Evolutionary conservation across 2,797 vertebrate species (phyloP).

Genomic region (Halcyon chelicuti): DNA sequence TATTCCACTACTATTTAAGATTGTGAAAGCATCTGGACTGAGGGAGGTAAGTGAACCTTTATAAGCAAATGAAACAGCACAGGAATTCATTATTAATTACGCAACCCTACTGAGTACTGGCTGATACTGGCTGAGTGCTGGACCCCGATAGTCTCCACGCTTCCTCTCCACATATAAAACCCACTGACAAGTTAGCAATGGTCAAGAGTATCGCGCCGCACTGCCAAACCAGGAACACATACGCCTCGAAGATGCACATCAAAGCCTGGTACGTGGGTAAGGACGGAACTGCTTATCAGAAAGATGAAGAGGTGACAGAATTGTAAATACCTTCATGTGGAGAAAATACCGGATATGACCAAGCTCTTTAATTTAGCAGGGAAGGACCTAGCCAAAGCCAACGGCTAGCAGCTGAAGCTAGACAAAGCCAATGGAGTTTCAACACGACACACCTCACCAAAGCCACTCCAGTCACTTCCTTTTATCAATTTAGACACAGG

Average conservation of each 20-base stretch:
- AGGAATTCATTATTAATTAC: background rate
- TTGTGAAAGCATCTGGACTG: background rate
- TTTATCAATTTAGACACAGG: background rate
- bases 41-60: background rate
- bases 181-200: background rate
- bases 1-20: background rate
- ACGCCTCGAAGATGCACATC: background rate
- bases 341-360: background rate
- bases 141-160: fast-evolving
- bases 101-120: background rate
- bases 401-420: background rate
- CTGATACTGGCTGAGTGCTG: background rate
- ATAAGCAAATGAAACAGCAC: background rate
- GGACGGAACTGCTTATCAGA: background rate
- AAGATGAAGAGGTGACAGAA: background rate
- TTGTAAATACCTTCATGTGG: background rate
- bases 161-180: background rate
- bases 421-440: background rate
- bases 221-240: background rate
- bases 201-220: background rate
- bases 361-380: background rate
- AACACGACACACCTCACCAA: background rate
- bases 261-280: background rate
- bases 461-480: background rate
- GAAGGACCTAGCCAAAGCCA: background rate